Percentiles rank a stretch among this genome's conserved stretches.
phyloP scores from a whole-genome alignment of 2,888 invertebrate species.

The Drosophila anceps region DNA sequence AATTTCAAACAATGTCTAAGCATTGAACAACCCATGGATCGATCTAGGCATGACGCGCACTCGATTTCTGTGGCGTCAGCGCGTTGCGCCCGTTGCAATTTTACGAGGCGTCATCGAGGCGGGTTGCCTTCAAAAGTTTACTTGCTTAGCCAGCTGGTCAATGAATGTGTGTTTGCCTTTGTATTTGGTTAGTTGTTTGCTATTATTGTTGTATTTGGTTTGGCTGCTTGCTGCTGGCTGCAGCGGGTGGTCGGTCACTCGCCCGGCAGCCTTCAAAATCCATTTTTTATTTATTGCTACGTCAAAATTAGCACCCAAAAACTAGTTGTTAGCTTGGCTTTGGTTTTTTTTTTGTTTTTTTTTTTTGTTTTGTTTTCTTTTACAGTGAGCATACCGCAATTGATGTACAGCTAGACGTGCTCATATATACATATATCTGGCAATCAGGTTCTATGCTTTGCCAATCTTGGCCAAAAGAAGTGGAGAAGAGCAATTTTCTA shows the following conservation, averaged over 20 bases:
- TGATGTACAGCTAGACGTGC: constrained; percentile 15
- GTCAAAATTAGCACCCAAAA: constrained; percentile 61
- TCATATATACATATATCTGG: constrained; percentile 39
- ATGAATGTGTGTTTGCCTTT: constrained; percentile 40
- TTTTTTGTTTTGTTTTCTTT: constrained; percentile 21
- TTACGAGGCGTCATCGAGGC: constrained; percentile 26
- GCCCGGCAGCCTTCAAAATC: constrained; percentile 55
- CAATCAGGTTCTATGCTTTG: constrained; percentile 62
- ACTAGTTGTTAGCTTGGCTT: not conserved
- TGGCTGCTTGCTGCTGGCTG: not conserved
- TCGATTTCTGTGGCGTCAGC: constrained; percentile 41
- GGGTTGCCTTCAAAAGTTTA: constrained; percentile 44
- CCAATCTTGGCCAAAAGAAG: constrained; percentile 34
- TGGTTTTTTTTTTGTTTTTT: constrained; percentile 7
- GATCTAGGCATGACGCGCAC: constrained; percentile 17
- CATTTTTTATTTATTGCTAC: constrained; percentile 61
- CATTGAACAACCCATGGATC: constrained; percentile 19
- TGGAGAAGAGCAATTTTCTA: constrained; percentile 19
- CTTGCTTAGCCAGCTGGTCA: constrained; percentile 35
- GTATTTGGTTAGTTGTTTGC: constrained; percentile 11
- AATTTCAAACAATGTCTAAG: constrained; percentile 4
- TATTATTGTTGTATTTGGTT: constrained; percentile 4
- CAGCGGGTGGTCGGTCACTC: constrained; percentile 22
- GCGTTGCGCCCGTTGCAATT: constrained; percentile 32
- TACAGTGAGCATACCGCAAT: constrained; percentile 33